Base-by-base conservation (phyloP, 2,113 vertebrate species). In the Globicephala melas region DNA sequence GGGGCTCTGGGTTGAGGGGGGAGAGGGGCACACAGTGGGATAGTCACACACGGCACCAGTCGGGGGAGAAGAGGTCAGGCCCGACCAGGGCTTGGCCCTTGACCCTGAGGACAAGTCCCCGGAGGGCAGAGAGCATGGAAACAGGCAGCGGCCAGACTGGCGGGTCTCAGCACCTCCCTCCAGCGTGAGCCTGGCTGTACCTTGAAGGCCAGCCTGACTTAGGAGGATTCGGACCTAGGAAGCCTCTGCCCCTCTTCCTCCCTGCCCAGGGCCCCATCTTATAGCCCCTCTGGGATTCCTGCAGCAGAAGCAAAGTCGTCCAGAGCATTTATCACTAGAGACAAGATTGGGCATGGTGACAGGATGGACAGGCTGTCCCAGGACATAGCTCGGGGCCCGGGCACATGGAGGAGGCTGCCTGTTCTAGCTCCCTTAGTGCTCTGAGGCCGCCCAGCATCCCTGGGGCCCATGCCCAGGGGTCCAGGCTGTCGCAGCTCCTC, bases 121-220 rank as follows among this genome's bases (percentile, higher is more conserved):
- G 53, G 63, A 15, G 13, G 21, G 5, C 17, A 17, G 55, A 65
- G 55, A 10, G 17, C 23, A 0, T 1, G 25, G 71, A 33, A 1
- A 2, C 4, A 0, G 47, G 25, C 18, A 20, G 18, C 2, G 25
- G 11, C 6, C 8, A 6, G 65, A 7, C 2, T 13, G 55, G 63
- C 23, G 6, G 1, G 13, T 60, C 3, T 17, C 21, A 38, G 33
- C 38, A 4, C 6, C 73, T 44, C 31, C 62, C 18, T 50, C 25
- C 0, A 0, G 33, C 0, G 15, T 2, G 58, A 13, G 25, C 8
- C 0, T 5, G 41, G 70, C 44, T 0, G 0, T 1, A 5, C 7
- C 38, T 79, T 10, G 5, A 14, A 31, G 55, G 55, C 44, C 44
- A 3, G 6, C 3, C 21, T 8, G 63, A 65, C 28, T 17, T 3